A percentile compares a stretch with the other conserved stretches of the same genome.
phyloP scores from a whole-genome alignment of 2,797 vertebrate species.

The Fratercula arctica region DNA sequence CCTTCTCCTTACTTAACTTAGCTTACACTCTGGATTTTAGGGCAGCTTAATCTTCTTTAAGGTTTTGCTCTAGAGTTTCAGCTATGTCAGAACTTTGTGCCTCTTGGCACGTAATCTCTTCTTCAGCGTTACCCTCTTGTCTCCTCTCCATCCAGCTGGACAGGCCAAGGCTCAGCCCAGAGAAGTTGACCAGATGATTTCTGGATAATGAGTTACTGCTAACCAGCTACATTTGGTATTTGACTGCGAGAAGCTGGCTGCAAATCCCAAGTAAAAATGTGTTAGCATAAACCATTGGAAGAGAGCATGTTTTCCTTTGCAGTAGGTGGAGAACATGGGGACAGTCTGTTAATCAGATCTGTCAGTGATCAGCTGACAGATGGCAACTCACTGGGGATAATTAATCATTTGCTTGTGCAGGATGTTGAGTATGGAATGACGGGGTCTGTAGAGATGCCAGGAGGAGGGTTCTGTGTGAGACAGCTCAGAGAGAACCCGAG shows the following conservation, averaged over 20 bases:
- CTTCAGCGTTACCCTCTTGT: background rate
- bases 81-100: background rate
- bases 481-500: background rate
- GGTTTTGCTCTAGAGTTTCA: background rate
- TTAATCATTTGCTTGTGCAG: background rate
- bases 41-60: background rate
- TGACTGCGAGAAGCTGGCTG: background rate
- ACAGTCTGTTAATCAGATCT: background rate
- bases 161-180: background rate
- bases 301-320: background rate
- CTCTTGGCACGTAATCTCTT: rapidly evolving
- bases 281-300: background rate
- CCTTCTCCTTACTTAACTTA: background rate
- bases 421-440: background rate
- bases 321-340: background rate
- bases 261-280: background rate
- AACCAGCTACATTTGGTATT: background rate
- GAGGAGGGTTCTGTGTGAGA: background rate
- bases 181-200: background rate
- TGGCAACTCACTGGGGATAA: background rate
- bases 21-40: background rate
- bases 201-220: background rate
- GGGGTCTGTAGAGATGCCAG: background rate
- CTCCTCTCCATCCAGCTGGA: background rate
- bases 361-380: background rate